These are phyloP conservation scores for Caloenas nicobarica DNA, from an alignment of 2,113 vertebrate species.

Conservation along the genomic window DNA sequence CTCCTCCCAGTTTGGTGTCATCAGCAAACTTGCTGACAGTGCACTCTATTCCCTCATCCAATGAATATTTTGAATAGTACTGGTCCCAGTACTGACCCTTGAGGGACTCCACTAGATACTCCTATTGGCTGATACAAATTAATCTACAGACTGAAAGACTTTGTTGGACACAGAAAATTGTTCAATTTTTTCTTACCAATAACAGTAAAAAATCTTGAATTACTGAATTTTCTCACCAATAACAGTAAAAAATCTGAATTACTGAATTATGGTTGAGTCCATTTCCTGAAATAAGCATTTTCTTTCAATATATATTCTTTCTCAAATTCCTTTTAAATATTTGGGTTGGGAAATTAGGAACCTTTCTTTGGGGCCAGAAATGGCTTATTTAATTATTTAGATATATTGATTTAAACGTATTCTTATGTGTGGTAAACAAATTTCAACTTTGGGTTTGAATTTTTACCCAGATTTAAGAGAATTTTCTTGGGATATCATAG, in stretches of 20 bases:
- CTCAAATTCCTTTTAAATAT: background rate
- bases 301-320: too few relatives aligned
- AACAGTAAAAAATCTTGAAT: fast-evolving
- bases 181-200: background rate
- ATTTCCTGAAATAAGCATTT: too few relatives aligned
- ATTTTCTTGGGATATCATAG: background rate
- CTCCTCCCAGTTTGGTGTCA: too few relatives aligned
- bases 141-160: background rate
- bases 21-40: too few relatives aligned
- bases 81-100: too few relatives aligned
- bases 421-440: fast-evolving
- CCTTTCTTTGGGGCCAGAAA: background rate
- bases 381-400: background rate
- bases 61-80: too few relatives aligned
- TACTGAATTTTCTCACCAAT: too few relatives aligned
- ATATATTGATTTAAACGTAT: too few relatives aligned
- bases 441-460: background rate
- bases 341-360: background rate
- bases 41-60: too few relatives aligned
- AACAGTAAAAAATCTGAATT: too few relatives aligned
- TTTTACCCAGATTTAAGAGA: background rate
- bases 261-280: background rate
- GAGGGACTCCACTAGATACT: too few relatives aligned
- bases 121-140: background rate
- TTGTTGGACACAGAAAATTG: fast-evolving